Conservation (phyloP, 2,797 vertebrate genomes). For the Agapornis canus region DNA sequence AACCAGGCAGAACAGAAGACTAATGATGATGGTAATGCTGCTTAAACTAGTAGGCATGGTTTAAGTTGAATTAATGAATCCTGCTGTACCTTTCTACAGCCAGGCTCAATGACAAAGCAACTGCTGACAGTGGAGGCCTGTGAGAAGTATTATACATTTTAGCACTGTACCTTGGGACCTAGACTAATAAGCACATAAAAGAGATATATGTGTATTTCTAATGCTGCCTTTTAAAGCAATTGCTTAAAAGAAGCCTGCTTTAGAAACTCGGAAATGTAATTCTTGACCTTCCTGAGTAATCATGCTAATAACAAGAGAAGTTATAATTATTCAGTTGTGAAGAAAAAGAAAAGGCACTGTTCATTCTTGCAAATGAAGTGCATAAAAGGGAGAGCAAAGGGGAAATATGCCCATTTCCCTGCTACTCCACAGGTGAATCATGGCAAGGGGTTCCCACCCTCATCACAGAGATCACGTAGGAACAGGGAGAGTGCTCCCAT, state of each 20-base stretch:
- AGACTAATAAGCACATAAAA: conserved; percentile 66
- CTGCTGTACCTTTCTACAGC: neutral
- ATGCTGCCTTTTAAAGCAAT: conserved; percentile 43
- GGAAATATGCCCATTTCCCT: neutral
- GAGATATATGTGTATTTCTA: conserved; percentile 51
- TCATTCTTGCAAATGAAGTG: neutral
- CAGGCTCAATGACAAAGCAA: conserved; percentile 39
- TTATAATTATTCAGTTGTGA: neutral
- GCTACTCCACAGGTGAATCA: neutral
- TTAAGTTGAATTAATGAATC: neutral
- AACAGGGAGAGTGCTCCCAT: neutral
- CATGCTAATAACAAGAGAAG: conserved; percentile 17
- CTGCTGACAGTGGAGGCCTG: conserved; percentile 21
- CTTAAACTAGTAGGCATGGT: neutral
- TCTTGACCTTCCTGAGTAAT: conserved; percentile 54
- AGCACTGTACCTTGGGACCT: conserved; percentile 12
- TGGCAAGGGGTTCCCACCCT: neutral
- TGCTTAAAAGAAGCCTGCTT: conserved; percentile 21
- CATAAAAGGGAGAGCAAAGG: neutral
- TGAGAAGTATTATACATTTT: neutral
- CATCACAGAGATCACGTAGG: neutral
- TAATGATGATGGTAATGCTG: neutral
- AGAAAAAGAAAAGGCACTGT: neutral
- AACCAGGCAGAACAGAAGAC: neutral
- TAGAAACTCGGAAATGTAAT: conserved; percentile 2